Evolutionary conservation across 2,113 vertebrate genomes (phyloP).

Genomic region (Oncorhynchus tshawytscha): DNA sequence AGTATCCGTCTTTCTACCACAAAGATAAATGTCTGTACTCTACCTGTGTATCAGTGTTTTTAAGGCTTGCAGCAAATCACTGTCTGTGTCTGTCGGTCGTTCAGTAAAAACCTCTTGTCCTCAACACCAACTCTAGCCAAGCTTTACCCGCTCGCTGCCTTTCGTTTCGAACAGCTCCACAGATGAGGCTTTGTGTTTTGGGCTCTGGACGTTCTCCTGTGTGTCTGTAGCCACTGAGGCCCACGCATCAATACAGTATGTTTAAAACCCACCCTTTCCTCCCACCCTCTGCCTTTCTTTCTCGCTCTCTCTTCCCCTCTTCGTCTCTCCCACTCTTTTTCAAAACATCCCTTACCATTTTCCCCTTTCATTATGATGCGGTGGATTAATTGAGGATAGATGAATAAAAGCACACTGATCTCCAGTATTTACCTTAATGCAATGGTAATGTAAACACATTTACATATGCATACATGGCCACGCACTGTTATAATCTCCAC

Average conservation of each 20-base stretch:
- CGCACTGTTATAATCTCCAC: too few relatives aligned
- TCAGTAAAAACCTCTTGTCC: background rate
- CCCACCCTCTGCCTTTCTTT: too few relatives aligned
- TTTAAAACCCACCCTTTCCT: conserved; percentile 24
- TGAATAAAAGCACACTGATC: background rate
- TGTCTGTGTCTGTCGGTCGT: background rate
- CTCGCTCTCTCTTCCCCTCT: too few relatives aligned
- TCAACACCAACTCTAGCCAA: conserved; percentile 8
- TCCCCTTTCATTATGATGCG: background rate
- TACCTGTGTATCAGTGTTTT: background rate
- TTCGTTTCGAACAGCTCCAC: conserved; percentile 17
- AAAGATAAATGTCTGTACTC: background rate
- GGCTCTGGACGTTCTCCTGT: conserved; percentile 54
- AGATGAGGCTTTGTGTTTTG: conserved; percentile 58
- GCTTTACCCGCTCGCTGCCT: conserved; percentile 22
- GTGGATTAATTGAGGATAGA: conserved; percentile 1
- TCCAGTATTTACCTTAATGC: background rate
- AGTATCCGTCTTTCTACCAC: background rate
- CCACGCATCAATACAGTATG: conserved; percentile 54
- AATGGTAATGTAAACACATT: background rate
- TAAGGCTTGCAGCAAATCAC: background rate
- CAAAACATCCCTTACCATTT: background rate
- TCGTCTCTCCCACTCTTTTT: conserved; percentile 15
- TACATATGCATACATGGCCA: too few relatives aligned
- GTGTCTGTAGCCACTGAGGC: conserved; percentile 42